Evolutionary conservation across 1,140 invertebrate genomes (phyloP).

Genomic region (Batillaria attramentaria): DNA sequence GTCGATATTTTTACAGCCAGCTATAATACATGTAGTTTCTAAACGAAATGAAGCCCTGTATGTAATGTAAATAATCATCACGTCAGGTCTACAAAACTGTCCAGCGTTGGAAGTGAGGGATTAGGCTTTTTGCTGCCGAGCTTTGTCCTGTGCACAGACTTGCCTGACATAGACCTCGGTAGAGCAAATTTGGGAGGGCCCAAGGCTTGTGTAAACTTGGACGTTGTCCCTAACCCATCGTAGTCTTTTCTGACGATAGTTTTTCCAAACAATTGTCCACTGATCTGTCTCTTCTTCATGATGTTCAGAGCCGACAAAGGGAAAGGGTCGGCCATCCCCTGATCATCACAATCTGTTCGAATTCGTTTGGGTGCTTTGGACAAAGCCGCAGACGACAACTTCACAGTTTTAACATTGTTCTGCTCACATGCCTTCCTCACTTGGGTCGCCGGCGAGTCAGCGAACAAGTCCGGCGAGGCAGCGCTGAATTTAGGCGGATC

Average conservation of each 20-base stretch:
- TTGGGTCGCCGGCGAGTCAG: slow-evolving; percentile 7
- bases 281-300: slow-evolving; percentile 24
- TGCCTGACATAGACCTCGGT: slow-evolving; percentile 1
- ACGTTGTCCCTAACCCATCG: slow-evolving; percentile 22
- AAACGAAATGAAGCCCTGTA: neutral
- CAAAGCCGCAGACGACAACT: neutral
- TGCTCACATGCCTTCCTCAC: slow-evolving; percentile 19
- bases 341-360: neutral
- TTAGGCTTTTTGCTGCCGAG: neutral
- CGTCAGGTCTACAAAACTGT: slow-evolving; percentile 20
- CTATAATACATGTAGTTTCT: neutral
- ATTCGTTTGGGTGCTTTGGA: slow-evolving; percentile 20
- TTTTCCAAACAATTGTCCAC: slow-evolving; percentile 1
- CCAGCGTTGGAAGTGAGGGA: slow-evolving; percentile 13
- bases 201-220: slow-evolving; percentile 5
- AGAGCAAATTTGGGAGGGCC: slow-evolving; percentile 6
- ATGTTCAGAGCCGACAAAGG: slow-evolving; percentile 28
- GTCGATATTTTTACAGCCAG: neutral
- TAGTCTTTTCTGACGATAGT: slow-evolving; percentile 25
- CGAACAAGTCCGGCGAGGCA: slow-evolving; percentile 10
- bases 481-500: neutral
- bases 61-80: neutral
- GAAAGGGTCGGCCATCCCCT: neutral
- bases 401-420: slow-evolving; percentile 26
- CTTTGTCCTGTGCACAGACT: neutral